Evolutionary conservation across 2,113 vertebrate species (phyloP).

Genomic region (Mus pahari): DNA sequence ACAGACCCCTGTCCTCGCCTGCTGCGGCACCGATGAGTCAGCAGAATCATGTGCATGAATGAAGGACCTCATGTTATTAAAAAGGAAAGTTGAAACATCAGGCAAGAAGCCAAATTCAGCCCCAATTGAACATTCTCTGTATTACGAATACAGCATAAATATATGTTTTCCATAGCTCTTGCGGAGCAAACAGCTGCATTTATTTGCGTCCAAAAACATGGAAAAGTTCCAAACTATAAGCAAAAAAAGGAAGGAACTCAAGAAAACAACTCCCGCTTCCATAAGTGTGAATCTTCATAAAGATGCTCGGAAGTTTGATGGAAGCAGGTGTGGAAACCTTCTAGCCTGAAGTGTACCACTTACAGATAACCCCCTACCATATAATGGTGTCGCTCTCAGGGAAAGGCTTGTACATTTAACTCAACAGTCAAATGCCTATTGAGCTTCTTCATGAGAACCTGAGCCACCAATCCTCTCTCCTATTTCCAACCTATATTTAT

Average conservation of each 20-base stretch:
- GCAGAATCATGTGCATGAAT: constrained; percentile 71
- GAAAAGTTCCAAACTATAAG: constrained; percentile 77
- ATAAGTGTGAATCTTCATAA: constrained; percentile 67
- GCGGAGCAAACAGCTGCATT: constrained; percentile 80
- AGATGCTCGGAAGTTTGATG: constrained; percentile 66
- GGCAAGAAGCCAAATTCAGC: constrained; percentile 74
- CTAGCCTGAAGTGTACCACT: constrained; percentile 56
- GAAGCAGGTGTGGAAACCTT: constrained; percentile 67
- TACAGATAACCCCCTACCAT: background rate
- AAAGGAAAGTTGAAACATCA: constrained; percentile 74
- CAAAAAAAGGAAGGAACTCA: constrained; percentile 70
- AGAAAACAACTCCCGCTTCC: constrained; percentile 68
- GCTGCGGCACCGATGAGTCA: constrained; percentile 54
- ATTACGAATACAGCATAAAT: constrained; percentile 79
- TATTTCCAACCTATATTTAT: background rate
- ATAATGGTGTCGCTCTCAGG: background rate
- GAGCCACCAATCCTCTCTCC: background rate
- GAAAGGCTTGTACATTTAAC: background rate
- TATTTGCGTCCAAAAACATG: constrained; percentile 78
- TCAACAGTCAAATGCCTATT: constrained; percentile 15
- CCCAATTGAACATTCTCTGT: constrained; percentile 80
- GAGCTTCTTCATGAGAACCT: background rate
- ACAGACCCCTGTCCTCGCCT: constrained; percentile 39
- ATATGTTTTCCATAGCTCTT: constrained; percentile 69
- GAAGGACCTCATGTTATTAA: constrained; percentile 73